These are phyloP conservation scores for Apotomis betuletana DNA, from an alignment of 2,888 invertebrate species.

Conservation along the genomic window DNA sequence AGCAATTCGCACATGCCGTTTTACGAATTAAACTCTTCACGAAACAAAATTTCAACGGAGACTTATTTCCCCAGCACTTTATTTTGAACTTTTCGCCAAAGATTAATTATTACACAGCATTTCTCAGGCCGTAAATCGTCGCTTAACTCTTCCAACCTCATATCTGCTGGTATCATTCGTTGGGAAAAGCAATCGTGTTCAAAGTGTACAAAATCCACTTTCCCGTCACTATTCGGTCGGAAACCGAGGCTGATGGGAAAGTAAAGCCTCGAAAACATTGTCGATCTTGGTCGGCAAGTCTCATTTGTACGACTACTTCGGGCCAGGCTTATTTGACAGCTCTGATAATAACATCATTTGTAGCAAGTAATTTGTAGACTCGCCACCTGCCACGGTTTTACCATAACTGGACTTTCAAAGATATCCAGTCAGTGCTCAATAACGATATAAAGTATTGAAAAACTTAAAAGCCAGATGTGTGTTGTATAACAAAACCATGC, in stretches of 20 bases:
- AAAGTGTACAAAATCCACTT: too few relatives aligned
- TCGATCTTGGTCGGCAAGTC: background rate
- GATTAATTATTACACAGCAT: conserved; percentile 3
- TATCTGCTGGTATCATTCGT: too few relatives aligned
- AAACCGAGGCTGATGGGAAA: too few relatives aligned
- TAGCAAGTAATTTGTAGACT: conserved; percentile 1
- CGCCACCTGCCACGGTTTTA: conserved; percentile 8
- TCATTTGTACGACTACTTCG: background rate
- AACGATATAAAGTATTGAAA: too few relatives aligned
- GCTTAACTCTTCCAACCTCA: too few relatives aligned
- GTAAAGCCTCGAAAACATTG: background rate
- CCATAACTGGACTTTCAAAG: background rate
- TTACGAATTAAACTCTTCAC: background rate
- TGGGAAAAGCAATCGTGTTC: too few relatives aligned
- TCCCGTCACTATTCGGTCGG: too few relatives aligned
- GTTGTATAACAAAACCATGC: background rate
- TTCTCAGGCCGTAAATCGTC: background rate
- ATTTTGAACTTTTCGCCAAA: background rate
- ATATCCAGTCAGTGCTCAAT: background rate
- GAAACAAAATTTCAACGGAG: background rate
- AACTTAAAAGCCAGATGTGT: too few relatives aligned
- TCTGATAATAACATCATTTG: conserved; percentile 13
- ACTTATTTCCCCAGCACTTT: background rate
- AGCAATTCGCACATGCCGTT: background rate
- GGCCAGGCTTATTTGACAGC: background rate